Percentiles rank a stretch among this genome's conserved stretches.
These are phyloP conservation scores for Phylloscopus trochilus DNA, from an alignment of 2,113 vertebrate genomes.

Conservation along the genomic window DNA sequence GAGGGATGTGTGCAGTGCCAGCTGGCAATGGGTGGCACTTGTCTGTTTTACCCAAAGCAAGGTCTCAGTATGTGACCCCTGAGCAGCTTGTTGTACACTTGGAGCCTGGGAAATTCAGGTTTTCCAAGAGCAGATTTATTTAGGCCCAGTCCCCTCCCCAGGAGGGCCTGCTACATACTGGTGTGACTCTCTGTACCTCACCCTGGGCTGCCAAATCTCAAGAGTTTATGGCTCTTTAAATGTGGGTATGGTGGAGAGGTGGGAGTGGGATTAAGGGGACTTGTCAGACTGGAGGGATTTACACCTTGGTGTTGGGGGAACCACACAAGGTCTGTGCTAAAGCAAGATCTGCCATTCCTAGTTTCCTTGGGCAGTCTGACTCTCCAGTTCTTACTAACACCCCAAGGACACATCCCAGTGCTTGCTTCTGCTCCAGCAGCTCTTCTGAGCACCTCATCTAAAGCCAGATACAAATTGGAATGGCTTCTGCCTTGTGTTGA, in stretches of 20 bases:
- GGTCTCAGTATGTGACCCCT: neutral
- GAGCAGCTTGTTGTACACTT: neutral
- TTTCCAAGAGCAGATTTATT: neutral
- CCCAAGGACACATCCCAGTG: fast-evolving
- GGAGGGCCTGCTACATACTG: neutral
- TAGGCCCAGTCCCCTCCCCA: fast-evolving
- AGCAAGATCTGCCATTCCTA: neutral
- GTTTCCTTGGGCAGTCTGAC: neutral
- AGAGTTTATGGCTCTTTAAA: neutral
- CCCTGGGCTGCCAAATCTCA: neutral
- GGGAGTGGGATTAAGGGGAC: neutral
- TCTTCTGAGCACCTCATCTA: neutral
- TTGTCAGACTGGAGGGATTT: neutral
- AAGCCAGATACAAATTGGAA: neutral
- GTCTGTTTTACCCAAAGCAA: neutral
- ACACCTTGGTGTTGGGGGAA: neutral
- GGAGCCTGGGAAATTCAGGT: neutral
- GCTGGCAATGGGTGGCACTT: neutral
- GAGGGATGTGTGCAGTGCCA: neutral
- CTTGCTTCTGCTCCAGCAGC: neutral
- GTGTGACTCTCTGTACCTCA: neutral
- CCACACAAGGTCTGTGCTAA: neutral
- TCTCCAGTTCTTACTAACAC: neutral
- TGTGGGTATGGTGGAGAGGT: neutral
- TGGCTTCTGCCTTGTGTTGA: neutral